These are phyloP conservation scores for Drosophila recens DNA, from an alignment of 2,888 invertebrate species.

Conservation along the genomic window DNA sequence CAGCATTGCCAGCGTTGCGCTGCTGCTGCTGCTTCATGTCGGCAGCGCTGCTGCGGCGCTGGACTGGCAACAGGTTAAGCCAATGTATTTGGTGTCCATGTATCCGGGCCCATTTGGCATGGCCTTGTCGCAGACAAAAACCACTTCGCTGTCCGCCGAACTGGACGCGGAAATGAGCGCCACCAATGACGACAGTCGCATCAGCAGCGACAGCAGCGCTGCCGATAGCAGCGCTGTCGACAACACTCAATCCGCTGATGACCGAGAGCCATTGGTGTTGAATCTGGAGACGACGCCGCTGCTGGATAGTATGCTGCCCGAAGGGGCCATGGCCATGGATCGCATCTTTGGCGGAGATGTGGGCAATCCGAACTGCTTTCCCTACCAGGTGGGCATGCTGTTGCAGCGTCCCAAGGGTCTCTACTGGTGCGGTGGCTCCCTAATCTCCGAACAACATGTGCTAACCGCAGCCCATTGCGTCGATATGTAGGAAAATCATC, in stretches of 20 bases:
- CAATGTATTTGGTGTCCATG: conserved; percentile 84
- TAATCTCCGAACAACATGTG: conserved; percentile 82
- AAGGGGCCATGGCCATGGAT: conserved; percentile 83
- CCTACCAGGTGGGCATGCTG: conserved; percentile 83
- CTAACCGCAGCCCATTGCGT: conserved; percentile 84
- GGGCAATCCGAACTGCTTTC: conserved; percentile 80
- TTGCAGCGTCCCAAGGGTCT: conserved; percentile 82
- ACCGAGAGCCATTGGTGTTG: conserved; percentile 75
- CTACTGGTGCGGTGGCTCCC: conserved; percentile 84
- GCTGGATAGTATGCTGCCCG: conserved; percentile 76
- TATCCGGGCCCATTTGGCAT: conserved; percentile 68
- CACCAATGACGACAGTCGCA: conserved; percentile 48
- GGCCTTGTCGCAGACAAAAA: conserved; percentile 43
- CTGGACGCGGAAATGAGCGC: conserved; percentile 73
- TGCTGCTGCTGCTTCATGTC: conserved; percentile 50
- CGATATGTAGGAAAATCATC: conserved; percentile 74
- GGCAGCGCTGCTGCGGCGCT: conserved; percentile 60
- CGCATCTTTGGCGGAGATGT: conserved; percentile 84
- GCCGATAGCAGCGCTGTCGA: conserved; percentile 11
- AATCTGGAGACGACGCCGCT: conserved; percentile 82
- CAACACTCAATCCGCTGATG: conserved; percentile 24
- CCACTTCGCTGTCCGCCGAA: conserved; percentile 56
- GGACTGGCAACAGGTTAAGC: conserved; percentile 83
- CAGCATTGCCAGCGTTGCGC: conserved; percentile 28
- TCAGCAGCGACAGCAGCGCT: conserved; percentile 42